Evolutionary conservation across 2,888 invertebrate species (phyloP), one percentile per base, ranked within the genome.

Genomic region (Brachyopa scutellaris): DNA sequence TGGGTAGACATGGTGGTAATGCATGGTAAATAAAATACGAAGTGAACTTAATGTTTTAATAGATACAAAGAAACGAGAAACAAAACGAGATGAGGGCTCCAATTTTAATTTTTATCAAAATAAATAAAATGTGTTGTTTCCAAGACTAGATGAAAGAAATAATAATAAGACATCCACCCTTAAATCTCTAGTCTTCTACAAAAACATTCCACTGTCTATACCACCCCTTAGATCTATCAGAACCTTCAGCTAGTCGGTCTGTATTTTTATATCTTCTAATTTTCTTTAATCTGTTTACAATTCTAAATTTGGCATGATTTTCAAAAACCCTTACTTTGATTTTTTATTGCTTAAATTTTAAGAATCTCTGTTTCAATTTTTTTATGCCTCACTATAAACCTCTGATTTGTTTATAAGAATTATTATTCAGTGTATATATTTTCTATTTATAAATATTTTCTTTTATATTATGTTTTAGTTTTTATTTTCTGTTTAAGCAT

Each of bases 361-460:
- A 26, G 6, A 26, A 26, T 26, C 6, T 26, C 6, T 26, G 3
- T 26, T 26, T 26, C 6, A 26, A 26, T 26, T 26, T 26, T n/a
- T n/a, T n/a, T n/a, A n/a, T n/a, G n/a, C n/a, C n/a, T n/a, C n/a
- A n/a, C n/a, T n/a, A n/a, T n/a, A n/a, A n/a, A n/a, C n/a, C n/a
- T 61, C 26, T 11, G 2, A 17, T 74, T 51, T 59, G 67, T 84
- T 79, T 61, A 78, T 85, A 84, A 83, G 80, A 84, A 74, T 73
- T 85, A 84, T 85, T 83, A 85, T 85, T 86, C 29, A 83, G 76
- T 83, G 85, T 86, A 86, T 85, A 84, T 84, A 74, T 84, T 84
- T 79, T 85, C 73, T 85, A 84, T 80, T 84, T 66, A 62, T 78
- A 79, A 69, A 72, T 74, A 42, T 77, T 73, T n/a, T n/a, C n/a